Evolutionary conservation across 2,888 invertebrate species (phyloP).

Genomic region (Amiota minor): DNA sequence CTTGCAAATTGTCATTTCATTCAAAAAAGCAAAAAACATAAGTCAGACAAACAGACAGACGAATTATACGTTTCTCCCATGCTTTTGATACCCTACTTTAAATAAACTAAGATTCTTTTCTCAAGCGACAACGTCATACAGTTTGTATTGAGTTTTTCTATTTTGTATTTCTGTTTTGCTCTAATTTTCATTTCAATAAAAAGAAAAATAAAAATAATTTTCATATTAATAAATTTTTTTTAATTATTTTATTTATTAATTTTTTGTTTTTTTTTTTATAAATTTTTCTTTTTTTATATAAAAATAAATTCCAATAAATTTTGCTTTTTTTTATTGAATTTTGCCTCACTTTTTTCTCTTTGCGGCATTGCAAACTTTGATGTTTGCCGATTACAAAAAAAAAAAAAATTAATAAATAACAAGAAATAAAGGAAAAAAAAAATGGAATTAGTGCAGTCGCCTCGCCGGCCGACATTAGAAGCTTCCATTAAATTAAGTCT

Average conservation of each 20-base stretch:
- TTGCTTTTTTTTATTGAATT: constrained; percentile 29
- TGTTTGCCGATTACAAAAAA: constrained; percentile 47
- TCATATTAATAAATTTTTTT: constrained; percentile 46
- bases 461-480: constrained; percentile 32
- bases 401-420: not conserved
- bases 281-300: not conserved
- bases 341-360: constrained; percentile 39
- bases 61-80: constrained; percentile 28
- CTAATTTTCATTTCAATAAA: constrained; percentile 21
- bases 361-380: constrained; percentile 44
- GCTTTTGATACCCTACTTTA: not conserved
- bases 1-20: constrained; percentile 67
- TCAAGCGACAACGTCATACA: not conserved
- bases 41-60: constrained; percentile 17
- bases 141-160: not conserved
- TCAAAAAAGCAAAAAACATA: constrained; percentile 32
- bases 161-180: constrained; percentile 9
- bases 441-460: not conserved
- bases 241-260: constrained; percentile 40
- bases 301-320: constrained; percentile 43
- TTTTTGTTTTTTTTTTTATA: constrained; percentile 10
- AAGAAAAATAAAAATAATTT: constrained; percentile 45
- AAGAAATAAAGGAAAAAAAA: not conserved
- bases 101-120: not conserved
- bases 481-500: constrained; percentile 45